Base-by-base conservation (phyloP, 2,888 invertebrate genomes). In the Caenorhabditis uteleia region DNA sequence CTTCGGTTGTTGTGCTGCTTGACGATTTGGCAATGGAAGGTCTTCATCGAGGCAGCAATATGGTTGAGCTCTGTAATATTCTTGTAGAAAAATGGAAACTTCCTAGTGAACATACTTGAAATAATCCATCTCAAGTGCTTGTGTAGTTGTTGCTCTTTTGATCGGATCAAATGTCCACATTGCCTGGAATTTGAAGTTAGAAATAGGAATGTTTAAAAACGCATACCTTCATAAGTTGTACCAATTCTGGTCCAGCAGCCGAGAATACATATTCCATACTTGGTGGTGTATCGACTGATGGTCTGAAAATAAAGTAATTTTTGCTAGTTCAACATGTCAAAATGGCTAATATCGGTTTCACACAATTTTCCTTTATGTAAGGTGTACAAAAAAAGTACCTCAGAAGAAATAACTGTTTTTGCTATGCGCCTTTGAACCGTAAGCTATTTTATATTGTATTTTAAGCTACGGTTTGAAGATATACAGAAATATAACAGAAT, bases 201-300 rank as follows among this genome's bases (percentile, higher is more conserved):
- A 14, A 29, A 10, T 29, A 10, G 14, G 14, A 29, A 29, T 10
- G 7, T 14, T 29, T 10, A 10, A 10, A 10, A 29, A 29, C 6
- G 20, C 46, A 18, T n/a, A 58, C 58, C 12, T 18, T 45, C 43
- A 95, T 86, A 46, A 97, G 86, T 67, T 89, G 89, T 26, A 97
- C 85, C 34, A 95, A 86, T 86, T 97, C 95, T 83, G 93, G 92
- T 0, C 90, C 88, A 2, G 95, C 95, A 1, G 97, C 97, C 40
- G 93, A 93, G 84, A 98, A 98, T 80, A 98, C 94, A 78, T 92
- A 90, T 64, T 90, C 89, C 44, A 97, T 85, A 8, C 64, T 70
- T 2, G 46, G 48, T 8, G 40, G 39, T 14, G 31, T 33, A 12
- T 55, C 58, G 21, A 2, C 39, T 10, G 61, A 58, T 1, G 65